Base-by-base conservation (phyloP, 2,113 vertebrate genomes). In the Origma solitaria region DNA sequence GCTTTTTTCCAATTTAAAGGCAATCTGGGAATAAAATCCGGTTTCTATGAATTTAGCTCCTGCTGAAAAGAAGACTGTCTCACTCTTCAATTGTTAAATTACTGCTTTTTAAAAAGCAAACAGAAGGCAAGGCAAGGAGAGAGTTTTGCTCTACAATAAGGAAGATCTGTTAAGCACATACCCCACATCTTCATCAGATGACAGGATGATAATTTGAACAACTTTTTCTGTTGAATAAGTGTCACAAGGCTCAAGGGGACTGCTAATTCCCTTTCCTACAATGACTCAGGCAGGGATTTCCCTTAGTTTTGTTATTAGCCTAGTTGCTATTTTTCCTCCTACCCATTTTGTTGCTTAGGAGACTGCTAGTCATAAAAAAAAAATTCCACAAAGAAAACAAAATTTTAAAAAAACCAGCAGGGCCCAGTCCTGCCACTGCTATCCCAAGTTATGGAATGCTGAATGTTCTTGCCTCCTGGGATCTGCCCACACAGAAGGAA, bases 241-340 rank as follows among this genome's bases (percentile, higher is more conserved):
- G 56, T 92, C 93, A 84, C 47, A 86, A 86, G 76, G 56, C 90
- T 64, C 79, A 86, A 83, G 33, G 47, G 71, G 53, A 92, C 53
- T 71, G 31, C 61, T 83, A 71, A 94, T 82, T 96, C 90, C 72
- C 80, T 86, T 86, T 90, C 72, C 65, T 69, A 68, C 61, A 75
- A 76, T 86, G 96, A 93, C 86, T 97, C 92, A 92, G 56, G 31
- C 25, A 7, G 84, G 94, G 82, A 92, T 94, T 94, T 96, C 90
- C 93, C 86, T 45, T 78, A 31, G 60, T 92, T 95, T 92, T 90
- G 68, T 90, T 92, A 83, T 90, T 94, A 93, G 69, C 28, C 82
- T 65, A 68, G 86, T 87, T 95, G 90, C 92, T 94, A 86, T 92
- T 95, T 95, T 88, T 56, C 60, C 20, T 94, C 51, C 60, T 84